Base-by-base conservation (phyloP, 2,797 vertebrate species). In the Menidia menidia region DNA sequence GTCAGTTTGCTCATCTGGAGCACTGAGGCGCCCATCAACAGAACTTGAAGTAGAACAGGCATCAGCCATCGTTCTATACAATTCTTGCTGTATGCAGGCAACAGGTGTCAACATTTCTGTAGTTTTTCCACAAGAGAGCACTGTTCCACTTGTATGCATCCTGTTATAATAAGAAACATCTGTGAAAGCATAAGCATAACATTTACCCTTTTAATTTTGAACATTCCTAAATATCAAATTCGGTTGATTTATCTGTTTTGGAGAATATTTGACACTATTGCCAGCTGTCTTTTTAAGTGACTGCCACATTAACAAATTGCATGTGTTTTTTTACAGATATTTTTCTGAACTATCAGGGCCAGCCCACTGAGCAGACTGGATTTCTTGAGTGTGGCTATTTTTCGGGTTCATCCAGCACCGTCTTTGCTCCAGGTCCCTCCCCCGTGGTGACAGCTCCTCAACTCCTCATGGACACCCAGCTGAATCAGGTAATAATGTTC, bases 341-440 rank as follows among this genome's bases (percentile, higher is more conserved):
- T 67, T 95, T 95, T 65, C 82, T 92, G 86, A 94, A 84, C 86
- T 91, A 85, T 64, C 87, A 91, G 8, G 85, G 83, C 16, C 92
- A 91, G 75, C 60, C 92, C 55, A 56, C 60, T 12, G 92, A 93
- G 58, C 93, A 92, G 71, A 50, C 65, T 31, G 75, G 61, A 62
- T 94, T 91, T 81, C 59, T 85, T 18, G 93, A 94, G 81, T 94
- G 74, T 59, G 86, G 85, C 50, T 94, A 91, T 83, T 94, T 90
- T 43, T 90, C 92, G 60, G 87, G 85, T 59, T 82, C 89, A 1
- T 78, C 92, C 70, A 79, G 75, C 6, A 60, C 69, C 15, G 35
- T 67, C 0, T 94, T 93, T 58, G 57, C 78, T 59, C 53, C 89
- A 0, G 70, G 56, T 31, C 45, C 85, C 54, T 73, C 89, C 47